phyloP scores from a whole-genome alignment of 1,140 invertebrate species.

The Bombus waltoni region DNA sequence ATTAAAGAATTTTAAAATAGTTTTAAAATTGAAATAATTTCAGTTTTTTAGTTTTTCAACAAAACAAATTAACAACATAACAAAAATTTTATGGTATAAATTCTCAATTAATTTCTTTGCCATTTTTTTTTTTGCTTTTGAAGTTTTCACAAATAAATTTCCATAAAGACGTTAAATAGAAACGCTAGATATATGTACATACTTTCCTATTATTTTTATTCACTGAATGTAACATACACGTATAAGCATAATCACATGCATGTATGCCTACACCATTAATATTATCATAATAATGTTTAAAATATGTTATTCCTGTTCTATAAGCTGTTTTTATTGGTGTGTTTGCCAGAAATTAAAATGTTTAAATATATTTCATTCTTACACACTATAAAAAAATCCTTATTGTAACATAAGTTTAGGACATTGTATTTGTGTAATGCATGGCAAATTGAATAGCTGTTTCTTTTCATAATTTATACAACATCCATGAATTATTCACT shows the following conservation, averaged over 20 bases:
- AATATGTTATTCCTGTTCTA: not conserved
- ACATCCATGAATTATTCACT: not conserved
- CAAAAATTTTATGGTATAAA: not conserved
- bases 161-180: not conserved
- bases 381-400: not conserved
- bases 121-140: not conserved
- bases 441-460: slow-evolving; percentile 16
- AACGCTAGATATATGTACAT: not conserved
- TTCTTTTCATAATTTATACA: not conserved
- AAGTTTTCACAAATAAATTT: not conserved
- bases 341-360: not conserved
- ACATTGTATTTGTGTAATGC: slow-evolving; percentile 15
- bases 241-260: slow-evolving; percentile 4
- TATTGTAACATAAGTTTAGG: slow-evolving; percentile 7
- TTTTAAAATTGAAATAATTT: not conserved
- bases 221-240: slow-evolving; percentile 5
- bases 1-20: not conserved
- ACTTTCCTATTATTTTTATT: not conserved
- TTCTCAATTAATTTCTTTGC: not conserved
- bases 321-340: not conserved
- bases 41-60: not conserved
- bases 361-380: not conserved
- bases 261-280: slow-evolving; percentile 5
- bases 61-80: not conserved
- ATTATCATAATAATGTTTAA: not conserved